A percentile compares a stretch with the other conserved stretches of the same genome.
These are phyloP conservation scores for Alauda arvensis DNA, from an alignment of 2,797 vertebrate genomes.

Conservation along the genomic window DNA sequence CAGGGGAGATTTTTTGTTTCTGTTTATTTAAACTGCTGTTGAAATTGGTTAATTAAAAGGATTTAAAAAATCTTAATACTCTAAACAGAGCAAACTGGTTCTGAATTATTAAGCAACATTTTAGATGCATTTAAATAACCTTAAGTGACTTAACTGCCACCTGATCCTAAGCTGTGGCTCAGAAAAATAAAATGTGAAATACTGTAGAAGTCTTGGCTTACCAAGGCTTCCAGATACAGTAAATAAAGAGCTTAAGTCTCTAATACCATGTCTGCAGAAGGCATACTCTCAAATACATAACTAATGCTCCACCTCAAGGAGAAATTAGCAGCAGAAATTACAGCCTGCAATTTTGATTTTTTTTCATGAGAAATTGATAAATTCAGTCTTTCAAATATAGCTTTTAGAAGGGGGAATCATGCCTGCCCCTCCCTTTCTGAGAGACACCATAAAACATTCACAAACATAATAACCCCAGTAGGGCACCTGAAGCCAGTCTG, in stretches of 20 bases:
- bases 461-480: background rate
- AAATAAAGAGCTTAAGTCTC: slow-evolving; percentile 76
- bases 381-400: background rate
- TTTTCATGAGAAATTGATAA: slow-evolving; percentile 45
- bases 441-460: background rate
- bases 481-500: background rate
- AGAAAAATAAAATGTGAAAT: slow-evolving; percentile 76
- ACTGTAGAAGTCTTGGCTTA: slow-evolving; percentile 72
- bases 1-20: slow-evolving; percentile 52
- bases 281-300: slow-evolving; percentile 55
- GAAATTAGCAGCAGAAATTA: slow-evolving; percentile 14
- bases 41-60: slow-evolving; percentile 78
- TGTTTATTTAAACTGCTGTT: slow-evolving; percentile 73
- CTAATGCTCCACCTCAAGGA: slow-evolving; percentile 47
- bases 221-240: slow-evolving; percentile 70
- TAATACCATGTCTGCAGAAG: slow-evolving; percentile 46
- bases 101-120: slow-evolving; percentile 82
- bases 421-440: background rate
- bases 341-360: slow-evolving; percentile 11
- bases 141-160: slow-evolving; percentile 76
- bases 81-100: slow-evolving; percentile 78
- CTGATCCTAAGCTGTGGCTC: slow-evolving; percentile 76
- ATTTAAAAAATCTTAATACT: slow-evolving; percentile 76
- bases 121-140: slow-evolving; percentile 77
- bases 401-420: background rate